Conservation (phyloP, 2,797 vertebrate genomes). For the Ctenosaura bakeri region DNA sequence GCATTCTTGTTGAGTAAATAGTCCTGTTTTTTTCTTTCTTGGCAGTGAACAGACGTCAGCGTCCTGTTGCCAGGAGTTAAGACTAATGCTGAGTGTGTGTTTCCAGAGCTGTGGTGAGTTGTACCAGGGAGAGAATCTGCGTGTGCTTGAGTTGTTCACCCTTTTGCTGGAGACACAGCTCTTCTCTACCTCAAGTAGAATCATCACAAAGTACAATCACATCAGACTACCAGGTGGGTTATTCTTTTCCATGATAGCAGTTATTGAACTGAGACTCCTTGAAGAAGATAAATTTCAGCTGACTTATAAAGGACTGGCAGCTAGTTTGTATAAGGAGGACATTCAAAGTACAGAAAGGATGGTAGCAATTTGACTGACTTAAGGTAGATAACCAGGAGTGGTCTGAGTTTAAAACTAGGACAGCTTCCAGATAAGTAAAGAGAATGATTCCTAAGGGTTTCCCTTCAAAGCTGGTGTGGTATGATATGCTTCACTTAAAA, state of each 20-base stretch:
- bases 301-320: background rate
- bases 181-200: background rate
- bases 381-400: too few species aligned
- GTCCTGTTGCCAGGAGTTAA: background rate
- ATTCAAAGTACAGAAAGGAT: background rate
- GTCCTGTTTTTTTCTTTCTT: background rate
- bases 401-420: background rate
- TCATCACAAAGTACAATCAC: background rate
- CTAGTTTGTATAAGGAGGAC: background rate
- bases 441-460: background rate
- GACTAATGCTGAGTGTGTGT: accelerated
- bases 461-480: too few species aligned
- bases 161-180: background rate
- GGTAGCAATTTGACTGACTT: background rate
- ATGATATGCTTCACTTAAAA: background rate
- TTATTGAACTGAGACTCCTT: background rate
- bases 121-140: accelerated
- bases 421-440: background rate
- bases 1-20: slow-evolving; percentile 27
- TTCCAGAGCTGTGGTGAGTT: background rate
- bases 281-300: background rate
- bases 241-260: background rate
- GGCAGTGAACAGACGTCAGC: slow-evolving; percentile 5
- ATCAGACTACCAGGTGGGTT: background rate
- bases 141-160: accelerated